Evolutionary conservation across 37 sponge, comb jelly and placozoan species (phyloP).

Genomic region (Crambe crambe): DNA sequence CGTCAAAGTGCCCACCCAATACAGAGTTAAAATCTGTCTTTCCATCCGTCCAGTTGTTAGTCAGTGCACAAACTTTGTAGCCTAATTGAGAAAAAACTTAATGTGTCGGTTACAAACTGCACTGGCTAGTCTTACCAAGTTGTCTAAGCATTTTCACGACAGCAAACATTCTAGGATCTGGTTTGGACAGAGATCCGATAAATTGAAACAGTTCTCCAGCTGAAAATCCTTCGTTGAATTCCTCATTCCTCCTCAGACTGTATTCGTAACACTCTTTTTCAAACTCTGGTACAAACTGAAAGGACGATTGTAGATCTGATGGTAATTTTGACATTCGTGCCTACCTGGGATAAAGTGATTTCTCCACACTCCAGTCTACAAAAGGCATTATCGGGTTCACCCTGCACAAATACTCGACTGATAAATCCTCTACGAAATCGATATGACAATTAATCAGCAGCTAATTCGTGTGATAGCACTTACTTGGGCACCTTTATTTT

Average conservation of each 20-base stretch:
- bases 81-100: conserved; percentile 8
- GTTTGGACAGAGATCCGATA: background rate
- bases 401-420: conserved; percentile 16
- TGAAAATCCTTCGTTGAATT: conserved; percentile 25
- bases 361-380: conserved; percentile 58
- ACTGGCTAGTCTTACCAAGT: conserved; percentile 18
- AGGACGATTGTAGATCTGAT: too few species aligned
- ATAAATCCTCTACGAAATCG: conserved; percentile 17
- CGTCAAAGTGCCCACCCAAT: conserved; percentile 29
- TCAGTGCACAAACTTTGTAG: conserved; percentile 35
- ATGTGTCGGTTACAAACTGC: background rate
- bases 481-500: conserved; percentile 34
- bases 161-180: conserved; percentile 27
- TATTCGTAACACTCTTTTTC: conserved; percentile 30
- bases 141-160: conserved; percentile 12
- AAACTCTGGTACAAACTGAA: conserved; percentile 56
- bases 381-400: conserved; percentile 56
- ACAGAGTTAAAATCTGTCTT: background rate
- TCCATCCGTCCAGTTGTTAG: conserved; percentile 72
- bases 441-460: background rate
- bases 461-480: background rate
- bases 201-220: conserved; percentile 32
- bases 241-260: background rate
- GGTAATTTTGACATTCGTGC: too few species aligned
- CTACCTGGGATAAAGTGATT: conserved; percentile 50